phyloP scores from a whole-genome alignment of 2,888 invertebrate genomes.

The Lysandra coridon region DNA sequence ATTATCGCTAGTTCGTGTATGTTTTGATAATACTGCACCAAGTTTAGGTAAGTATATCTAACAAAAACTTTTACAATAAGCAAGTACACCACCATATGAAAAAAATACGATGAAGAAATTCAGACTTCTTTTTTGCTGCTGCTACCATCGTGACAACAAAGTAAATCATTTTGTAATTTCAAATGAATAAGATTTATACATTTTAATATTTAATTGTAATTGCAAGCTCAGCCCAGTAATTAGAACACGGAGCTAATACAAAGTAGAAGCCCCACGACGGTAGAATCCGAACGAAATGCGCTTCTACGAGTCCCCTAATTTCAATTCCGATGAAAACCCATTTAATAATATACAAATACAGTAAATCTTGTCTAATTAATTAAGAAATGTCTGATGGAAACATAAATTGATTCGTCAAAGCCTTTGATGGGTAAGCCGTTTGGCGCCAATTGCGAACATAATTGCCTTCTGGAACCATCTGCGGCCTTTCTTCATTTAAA shows the following conservation, averaged over 20 bases:
- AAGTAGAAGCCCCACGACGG: not conserved
- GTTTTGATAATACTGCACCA: too few relatives aligned
- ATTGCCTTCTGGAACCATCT: conserved; percentile 60
- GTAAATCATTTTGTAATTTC: not conserved
- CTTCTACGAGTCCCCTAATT: conserved; percentile 12
- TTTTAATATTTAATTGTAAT: conserved; percentile 22
- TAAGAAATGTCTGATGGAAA: conserved; percentile 34
- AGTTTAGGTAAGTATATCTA: too few relatives aligned
- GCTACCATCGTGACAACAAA: not conserved
- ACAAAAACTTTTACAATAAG: too few relatives aligned
- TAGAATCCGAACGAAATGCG: not conserved
- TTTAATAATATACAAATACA: conserved; percentile 29
- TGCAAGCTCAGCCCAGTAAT: not conserved
- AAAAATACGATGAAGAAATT: not conserved
- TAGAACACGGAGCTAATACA: not conserved
- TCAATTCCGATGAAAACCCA: conserved; percentile 3
- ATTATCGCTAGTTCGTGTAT: too few relatives aligned
- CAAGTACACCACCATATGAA: too few relatives aligned
- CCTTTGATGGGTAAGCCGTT: conserved; percentile 51
- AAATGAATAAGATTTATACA: not conserved
- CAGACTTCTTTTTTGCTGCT: not conserved
- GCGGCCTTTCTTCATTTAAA: conserved; percentile 45
- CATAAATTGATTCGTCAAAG: conserved; percentile 39
- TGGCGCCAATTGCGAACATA: conserved; percentile 50
- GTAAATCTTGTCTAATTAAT: conserved; percentile 37